Conservation (phyloP, 2,113 vertebrate genomes). For the Tyrannus savana region DNA sequence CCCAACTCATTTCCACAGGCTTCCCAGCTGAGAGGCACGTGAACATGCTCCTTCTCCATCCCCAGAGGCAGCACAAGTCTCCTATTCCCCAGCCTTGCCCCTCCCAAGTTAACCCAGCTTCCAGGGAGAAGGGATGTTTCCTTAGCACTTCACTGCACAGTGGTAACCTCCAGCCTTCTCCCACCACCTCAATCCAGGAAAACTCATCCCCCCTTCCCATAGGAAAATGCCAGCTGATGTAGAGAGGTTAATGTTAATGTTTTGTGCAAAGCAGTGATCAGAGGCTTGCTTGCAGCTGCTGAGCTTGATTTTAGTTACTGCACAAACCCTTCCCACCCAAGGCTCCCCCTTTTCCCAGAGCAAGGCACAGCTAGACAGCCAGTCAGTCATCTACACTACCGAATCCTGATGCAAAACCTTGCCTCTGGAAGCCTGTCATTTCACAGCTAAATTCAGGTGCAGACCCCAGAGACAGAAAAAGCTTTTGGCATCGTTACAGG, state of each 20-base stretch:
- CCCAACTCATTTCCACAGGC: neutral
- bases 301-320: neutral
- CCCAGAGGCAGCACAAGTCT: neutral
- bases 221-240: neutral
- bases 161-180: neutral
- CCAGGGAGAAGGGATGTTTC: neutral
- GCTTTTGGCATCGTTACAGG: neutral
- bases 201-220: neutral
- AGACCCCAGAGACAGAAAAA: neutral
- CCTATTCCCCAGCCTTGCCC: neutral
- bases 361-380: neutral
- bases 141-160: neutral
- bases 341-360: neutral
- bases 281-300: neutral
- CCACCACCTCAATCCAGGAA: neutral
- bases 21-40: neutral
- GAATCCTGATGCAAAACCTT: neutral
- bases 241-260: neutral
- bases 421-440: neutral
- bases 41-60: accelerated
- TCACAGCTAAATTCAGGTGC: neutral
- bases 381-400: neutral
- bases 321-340: neutral
- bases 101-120: neutral
- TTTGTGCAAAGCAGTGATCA: neutral